Evolutionary conservation across 2,888 invertebrate genomes (phyloP).

Genomic region (Trissonchulus sp.): DNA sequence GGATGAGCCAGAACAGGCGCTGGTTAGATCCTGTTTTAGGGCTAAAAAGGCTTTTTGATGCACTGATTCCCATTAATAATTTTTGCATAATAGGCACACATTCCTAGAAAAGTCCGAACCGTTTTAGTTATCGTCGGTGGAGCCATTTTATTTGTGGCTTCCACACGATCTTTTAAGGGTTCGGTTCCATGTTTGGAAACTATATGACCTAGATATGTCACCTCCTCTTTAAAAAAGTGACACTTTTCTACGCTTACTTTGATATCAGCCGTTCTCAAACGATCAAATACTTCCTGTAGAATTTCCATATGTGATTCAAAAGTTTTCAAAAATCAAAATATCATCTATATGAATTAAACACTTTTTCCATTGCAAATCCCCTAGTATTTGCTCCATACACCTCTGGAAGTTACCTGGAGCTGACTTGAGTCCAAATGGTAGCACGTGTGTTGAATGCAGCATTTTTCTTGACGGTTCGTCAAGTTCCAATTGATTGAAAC

Average conservation of each 20-base stretch:
- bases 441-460: conserved; percentile 7
- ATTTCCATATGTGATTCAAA: background rate
- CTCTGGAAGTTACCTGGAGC: conserved; percentile 36
- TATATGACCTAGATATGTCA: conserved; percentile 20
- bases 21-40: background rate
- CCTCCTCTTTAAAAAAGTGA: background rate
- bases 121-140: background rate
- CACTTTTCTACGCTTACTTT: conserved; percentile 4
- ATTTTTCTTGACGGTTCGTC: background rate
- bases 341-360: conserved; percentile 27
- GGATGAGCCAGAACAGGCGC: background rate
- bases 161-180: background rate
- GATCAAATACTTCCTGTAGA: conserved; percentile 18
- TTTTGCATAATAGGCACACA: background rate
- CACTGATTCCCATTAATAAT: background rate
- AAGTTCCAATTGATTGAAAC: background rate
- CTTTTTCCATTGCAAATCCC: conserved; percentile 7
- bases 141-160: background rate
- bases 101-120: background rate
- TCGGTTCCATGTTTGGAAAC: background rate
- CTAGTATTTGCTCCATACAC: background rate
- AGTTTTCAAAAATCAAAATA: conserved; percentile 1
- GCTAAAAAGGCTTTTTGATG: background rate
- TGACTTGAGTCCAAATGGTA: conserved; percentile 35
- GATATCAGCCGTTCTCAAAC: conserved; percentile 5